These are phyloP conservation scores for Yoshiicerus persimilis DNA, from an alignment of 1,140 invertebrate genomes.

Conservation along the genomic window DNA sequence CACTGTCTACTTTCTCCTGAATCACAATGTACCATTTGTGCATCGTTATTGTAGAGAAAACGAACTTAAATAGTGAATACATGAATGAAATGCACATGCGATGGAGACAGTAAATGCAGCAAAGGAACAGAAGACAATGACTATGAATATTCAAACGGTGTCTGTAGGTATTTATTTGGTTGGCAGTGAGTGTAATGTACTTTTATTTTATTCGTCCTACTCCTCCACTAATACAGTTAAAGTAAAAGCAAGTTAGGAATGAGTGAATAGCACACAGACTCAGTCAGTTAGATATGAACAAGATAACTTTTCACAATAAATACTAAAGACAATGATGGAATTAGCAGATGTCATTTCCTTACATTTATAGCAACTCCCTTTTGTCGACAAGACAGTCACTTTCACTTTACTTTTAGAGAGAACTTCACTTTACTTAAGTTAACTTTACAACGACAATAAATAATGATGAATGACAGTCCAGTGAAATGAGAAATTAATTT, in stretches of 20 bases:
- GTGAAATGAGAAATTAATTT: conserved; percentile 21
- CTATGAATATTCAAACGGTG: not conserved
- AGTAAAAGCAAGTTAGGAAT: not conserved
- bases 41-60: not conserved
- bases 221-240: not conserved
- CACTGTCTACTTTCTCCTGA: not conserved
- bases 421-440: not conserved
- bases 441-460: conserved; percentile 17
- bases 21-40: not conserved
- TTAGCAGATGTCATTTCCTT: conserved; percentile 2
- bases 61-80: not conserved
- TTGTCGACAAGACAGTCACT: conserved; percentile 1
- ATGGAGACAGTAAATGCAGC: not conserved
- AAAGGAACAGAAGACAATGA: not conserved
- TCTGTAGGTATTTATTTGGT: not conserved
- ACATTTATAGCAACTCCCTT: not conserved
- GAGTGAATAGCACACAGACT: not conserved
- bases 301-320: not conserved
- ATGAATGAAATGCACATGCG: not conserved
- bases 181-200: not conserved
- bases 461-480: conserved; percentile 17
- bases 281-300: not conserved
- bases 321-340: conserved; percentile 7
- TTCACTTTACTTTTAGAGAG: not conserved
- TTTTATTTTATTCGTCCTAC: not conserved